Evolutionary conservation across 2,888 invertebrate species (phyloP), one percentile per base, ranked within the genome.

Genomic region (Chaetogeoica ovagalla): DNA sequence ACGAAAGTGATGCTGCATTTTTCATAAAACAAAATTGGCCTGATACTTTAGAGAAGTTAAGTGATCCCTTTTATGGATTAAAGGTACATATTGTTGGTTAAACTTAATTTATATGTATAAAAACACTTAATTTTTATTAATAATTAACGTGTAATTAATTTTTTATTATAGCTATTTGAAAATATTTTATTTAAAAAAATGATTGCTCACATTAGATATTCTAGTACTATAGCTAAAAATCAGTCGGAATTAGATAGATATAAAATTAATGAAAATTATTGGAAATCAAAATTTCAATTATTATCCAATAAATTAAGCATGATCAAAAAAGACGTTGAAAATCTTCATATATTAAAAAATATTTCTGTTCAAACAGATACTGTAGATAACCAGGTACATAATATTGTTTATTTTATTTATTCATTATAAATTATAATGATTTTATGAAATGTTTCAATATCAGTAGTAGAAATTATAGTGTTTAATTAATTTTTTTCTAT

Each of bases 171-270:
- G 66, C 15, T 66, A 0, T 48, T 23, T 9, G 17, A 48, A 48
- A 48, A 17, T 48, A 66, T 66, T 21, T 66, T 66, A 48, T 17
- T 66, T 15, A 21, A 23, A 15, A 66, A 66, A 66, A 6, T 17
- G 1, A 21, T 4, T 48, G 1, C 0, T 43, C n/a, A 1, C 0
- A 7, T 43, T 0, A 7, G 6, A 1, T 6, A 7, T 39, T 48
- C 48, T 11, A 11, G 48, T 48, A 3, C 1, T 3, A 48, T 48
- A 48, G 7, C 3, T 65, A 7, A 2, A 39, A n/a, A 19, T 65
- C 37, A 65, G 39, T 6, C 0, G 13, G 1, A 43, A 11, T 43
- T 1, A 15, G 13, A 1, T 1, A 6, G 2, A 15, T 1, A 48
- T 48, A 65, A 65, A n/a, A 6, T 0, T 0, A 0, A 2, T 43